A percentile compares a stretch with the other conserved stretches of the same genome.
Evolutionary conservation across 2,797 vertebrate genomes (phyloP).

Genomic region (Mionectes olivaceus): DNA sequence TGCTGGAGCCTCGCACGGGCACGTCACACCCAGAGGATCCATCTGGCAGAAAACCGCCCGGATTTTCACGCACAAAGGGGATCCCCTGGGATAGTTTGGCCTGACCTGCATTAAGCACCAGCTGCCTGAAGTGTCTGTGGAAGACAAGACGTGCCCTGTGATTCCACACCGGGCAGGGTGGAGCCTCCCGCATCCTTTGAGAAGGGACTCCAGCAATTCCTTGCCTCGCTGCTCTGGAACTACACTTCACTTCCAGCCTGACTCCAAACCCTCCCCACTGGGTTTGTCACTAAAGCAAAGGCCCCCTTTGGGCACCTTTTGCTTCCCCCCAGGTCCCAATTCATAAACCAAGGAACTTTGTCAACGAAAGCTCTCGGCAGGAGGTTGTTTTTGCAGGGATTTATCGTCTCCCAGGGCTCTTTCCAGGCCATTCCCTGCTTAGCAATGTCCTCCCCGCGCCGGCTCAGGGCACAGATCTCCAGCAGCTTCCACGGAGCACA

Average conservation of each 20-base stretch:
- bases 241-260: not conserved
- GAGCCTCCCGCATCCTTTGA: not conserved
- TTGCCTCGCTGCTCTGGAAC: not conserved
- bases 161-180: not conserved
- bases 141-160: not conserved
- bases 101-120: not conserved
- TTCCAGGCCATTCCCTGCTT: not conserved
- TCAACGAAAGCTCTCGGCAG: not conserved
- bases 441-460: not conserved
- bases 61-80: not conserved
- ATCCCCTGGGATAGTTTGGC: not conserved
- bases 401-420: not conserved
- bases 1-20: not conserved
- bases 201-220: not conserved
- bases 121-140: not conserved
- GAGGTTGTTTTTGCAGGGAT: not conserved
- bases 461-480: not conserved
- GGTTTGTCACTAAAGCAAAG: not conserved
- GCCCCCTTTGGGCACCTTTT: not conserved
- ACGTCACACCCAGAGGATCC: not conserved
- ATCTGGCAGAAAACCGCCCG: not conserved
- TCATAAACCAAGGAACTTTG: not conserved
- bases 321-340: not conserved
- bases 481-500: not conserved
- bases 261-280: not conserved